Base-by-base conservation (phyloP, 1,140 invertebrate genomes). In the Conopomorpha cramerella region DNA sequence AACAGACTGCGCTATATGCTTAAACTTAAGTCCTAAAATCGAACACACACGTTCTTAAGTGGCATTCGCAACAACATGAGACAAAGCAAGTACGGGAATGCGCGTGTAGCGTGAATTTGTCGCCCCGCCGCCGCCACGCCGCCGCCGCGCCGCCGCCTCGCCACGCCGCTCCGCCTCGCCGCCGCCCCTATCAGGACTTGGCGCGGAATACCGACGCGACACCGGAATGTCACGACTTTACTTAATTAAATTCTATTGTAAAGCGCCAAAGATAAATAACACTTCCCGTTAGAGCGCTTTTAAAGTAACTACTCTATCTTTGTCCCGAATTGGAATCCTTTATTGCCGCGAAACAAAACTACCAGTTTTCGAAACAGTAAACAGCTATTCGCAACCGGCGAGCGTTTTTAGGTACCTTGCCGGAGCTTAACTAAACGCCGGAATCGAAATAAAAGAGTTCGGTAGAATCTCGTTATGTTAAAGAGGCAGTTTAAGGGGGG, bases 211-310 rank as follows among this genome's bases (percentile, higher is more conserved):
- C 60, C 51, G 37, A 33, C n/a, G 36, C 55, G 56, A 53, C 58
- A 45, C 38, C 50, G 51, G 46, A 52, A 49, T 57, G 64, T 68
- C 57, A 47, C 55, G 30, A 51, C 57, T 42, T 61, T 53, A 58
- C 64, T 65, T 68, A 68, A 68, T 68, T 68, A 68, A 65, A 65
- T 68, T 68, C 61, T 68, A 61, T 61, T 57, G 62, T 53, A 61
- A 50, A 39, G 25, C 41, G 38, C 47, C 46, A 48, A 52, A 65
- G 59, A 68, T 68, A 68, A 68, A 68, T 68, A 65, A 59, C 64
- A 51, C 49, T 15, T 42, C 46, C 42, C 39, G 35, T 46, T 51
- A 42, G 45, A 40, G 41, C 45, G 33, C 31, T 23, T 6, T 23
- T 23, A 6, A 10, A 23, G 19, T 23, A 10, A 23, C 4, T 23